Percentiles rank a stretch among this genome's conserved stretches.
phyloP scores from a whole-genome alignment of 2,888 invertebrate genomes.

The Rhogogaster chlorosoma region DNA sequence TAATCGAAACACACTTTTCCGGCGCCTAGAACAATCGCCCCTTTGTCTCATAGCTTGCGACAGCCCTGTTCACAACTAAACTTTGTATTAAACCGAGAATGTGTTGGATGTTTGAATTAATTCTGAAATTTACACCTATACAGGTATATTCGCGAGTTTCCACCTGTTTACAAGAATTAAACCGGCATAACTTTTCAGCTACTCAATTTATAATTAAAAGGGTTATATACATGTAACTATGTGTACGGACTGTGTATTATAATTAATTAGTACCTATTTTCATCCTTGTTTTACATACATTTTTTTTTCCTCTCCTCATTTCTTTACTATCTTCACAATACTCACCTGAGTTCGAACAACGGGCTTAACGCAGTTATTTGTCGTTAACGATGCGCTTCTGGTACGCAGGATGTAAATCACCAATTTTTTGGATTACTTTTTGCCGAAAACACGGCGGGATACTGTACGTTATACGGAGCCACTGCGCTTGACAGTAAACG shows the following conservation, averaged over 20 bases:
- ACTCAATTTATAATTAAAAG: constrained; percentile 20
- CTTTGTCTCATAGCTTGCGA: background rate
- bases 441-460: background rate
- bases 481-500: constrained; percentile 29
- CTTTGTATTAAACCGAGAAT: background rate
- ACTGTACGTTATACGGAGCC: background rate
- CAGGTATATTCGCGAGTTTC: background rate
- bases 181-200: background rate
- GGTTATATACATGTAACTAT: too few relatives aligned
- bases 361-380: background rate
- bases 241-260: background rate
- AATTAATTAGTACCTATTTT: background rate
- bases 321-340: background rate
- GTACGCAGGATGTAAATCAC: background rate
- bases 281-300: background rate
- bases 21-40: background rate
- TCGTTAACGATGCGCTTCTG: background rate
- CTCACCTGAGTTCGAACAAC: background rate
- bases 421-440: background rate
- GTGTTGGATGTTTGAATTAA: constrained; percentile 8
- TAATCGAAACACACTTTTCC: background rate
- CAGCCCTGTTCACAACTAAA: background rate
- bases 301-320: background rate
- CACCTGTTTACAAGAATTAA: constrained; percentile 19
- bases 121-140: constrained; percentile 17